A percentile compares a stretch with the other conserved stretches of the same genome.
Evolutionary conservation across 2,113 vertebrate species (phyloP).

Genomic region (Podarcis muralis): DNA sequence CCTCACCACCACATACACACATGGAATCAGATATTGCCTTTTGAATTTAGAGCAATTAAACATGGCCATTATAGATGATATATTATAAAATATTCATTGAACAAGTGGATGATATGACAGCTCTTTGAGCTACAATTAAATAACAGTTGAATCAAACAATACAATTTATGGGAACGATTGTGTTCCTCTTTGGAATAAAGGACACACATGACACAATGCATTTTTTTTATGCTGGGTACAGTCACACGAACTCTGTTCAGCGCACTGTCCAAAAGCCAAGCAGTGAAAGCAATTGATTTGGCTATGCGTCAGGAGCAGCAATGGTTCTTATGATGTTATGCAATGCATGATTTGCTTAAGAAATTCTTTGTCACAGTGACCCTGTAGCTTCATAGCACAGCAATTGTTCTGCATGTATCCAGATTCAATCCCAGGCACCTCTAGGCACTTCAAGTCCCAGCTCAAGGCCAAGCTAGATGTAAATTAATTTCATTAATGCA

Average conservation of each 20-base stretch:
- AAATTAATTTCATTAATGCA: no score
- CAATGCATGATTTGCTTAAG: background rate
- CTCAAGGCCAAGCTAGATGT: no score
- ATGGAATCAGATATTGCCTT: constrained; percentile 73
- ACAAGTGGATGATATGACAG: constrained; percentile 63
- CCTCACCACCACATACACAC: constrained; percentile 61
- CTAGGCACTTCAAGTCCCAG: no score
- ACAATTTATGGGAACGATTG: constrained; percentile 62
- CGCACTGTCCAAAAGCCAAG: background rate
- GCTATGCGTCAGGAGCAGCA: background rate
- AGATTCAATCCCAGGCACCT: no score
- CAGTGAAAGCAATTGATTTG: background rate
- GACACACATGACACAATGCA: constrained; percentile 32
- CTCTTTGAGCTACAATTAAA: constrained; percentile 69
- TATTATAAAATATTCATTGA: constrained; percentile 71
- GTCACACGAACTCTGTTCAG: background rate
- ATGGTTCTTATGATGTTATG: background rate
- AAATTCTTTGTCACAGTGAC: background rate
- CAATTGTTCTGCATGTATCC: no score
- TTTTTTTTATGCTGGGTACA: constrained; percentile 22
- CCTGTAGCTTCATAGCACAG: background rate
- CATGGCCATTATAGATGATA: constrained; percentile 73
- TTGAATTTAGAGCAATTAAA: constrained; percentile 76
- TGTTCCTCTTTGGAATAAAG: constrained; percentile 51
- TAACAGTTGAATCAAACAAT: constrained; percentile 50